phyloP scores from a whole-genome alignment of 2,888 invertebrate genomes.

The Drosophila antonietae region DNA sequence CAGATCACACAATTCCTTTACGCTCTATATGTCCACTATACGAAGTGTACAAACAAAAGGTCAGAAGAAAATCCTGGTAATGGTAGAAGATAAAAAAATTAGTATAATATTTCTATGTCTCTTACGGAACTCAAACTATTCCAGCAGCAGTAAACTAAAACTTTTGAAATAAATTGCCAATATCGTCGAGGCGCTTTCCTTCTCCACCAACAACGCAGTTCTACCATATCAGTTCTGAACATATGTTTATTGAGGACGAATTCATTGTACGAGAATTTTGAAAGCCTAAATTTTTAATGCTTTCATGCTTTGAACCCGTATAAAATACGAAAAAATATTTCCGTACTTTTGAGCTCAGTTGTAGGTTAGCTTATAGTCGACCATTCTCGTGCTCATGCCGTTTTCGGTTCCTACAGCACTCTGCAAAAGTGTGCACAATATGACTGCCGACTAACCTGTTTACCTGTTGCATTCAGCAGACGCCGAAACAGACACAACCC shows the following conservation, averaged over 20 bases:
- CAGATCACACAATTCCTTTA: too few species aligned
- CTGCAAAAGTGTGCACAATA: slow-evolving; percentile 41
- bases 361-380: slow-evolving; percentile 32
- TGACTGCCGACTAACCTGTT: slow-evolving; percentile 66
- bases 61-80: slow-evolving; percentile 19
- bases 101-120: slow-evolving; percentile 70
- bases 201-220: neutral
- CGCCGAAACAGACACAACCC: slow-evolving; percentile 59
- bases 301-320: slow-evolving; percentile 47
- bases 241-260: slow-evolving; percentile 45
- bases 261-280: slow-evolving; percentile 15
- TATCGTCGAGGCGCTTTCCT: slow-evolving; percentile 45
- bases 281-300: slow-evolving; percentile 55
- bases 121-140: slow-evolving; percentile 46
- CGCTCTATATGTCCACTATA: neutral
- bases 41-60: slow-evolving; percentile 14
- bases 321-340: too few species aligned
- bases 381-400: neutral
- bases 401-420: slow-evolving; percentile 32
- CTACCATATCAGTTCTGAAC: slow-evolving; percentile 18
- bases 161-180: slow-evolving; percentile 41
- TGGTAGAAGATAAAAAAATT: slow-evolving; percentile 42
- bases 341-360: neutral
- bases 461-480: slow-evolving; percentile 52
- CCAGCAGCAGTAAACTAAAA: slow-evolving; percentile 25